Evolutionary conservation across 2,888 invertebrate genomes (phyloP), one percentile per base, ranked within the genome.

Genomic region (Dasypolia templi): DNA sequence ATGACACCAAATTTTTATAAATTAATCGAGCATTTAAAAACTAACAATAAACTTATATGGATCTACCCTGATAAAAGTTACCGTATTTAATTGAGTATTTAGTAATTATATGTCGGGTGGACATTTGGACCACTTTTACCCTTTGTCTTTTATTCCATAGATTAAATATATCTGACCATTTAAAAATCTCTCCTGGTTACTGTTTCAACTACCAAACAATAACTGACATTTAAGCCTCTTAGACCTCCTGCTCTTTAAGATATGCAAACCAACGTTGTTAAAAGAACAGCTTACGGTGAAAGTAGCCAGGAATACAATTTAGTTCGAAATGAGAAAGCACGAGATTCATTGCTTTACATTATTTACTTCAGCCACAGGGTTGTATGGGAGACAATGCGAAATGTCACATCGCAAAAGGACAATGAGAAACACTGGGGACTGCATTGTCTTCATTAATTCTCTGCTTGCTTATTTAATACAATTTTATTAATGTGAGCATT

Each of bases 331-430:
- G 69, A 74, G 62, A 67, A 67, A 71, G 29, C 63, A 29, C 49
- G 56, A 81, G 77, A 86, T 76, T 79, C 49, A 86, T 79, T 2
- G 73, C 53, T 29, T 44, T 9, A 39, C 75, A 86, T 85, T 78
- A 83, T 72, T 84, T 74, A 81, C 53, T 70, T 56, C 61, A 70
- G 32, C 58, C 62, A 32, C 64, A 83, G 74, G 12, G 42, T 35
- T 32, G 49, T 81, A 71, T 53, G 17, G 26, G 14, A 53, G 78
- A 86, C 72, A 78, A 59, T 73, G 59, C 26, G 70, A 46, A 72
- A 79, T 76, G 70, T 65, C 29, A 51, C 65, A 49, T 26, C 12
- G 35, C 19, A 22, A 51, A 64, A 63, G 44, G 53, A 82, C 72
- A 74, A 64, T 55, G 29, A 56, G 32, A 42, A 55, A 58, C 9